Base-by-base conservation (phyloP, 2,113 vertebrate species). In the Ochotona curzoniae region DNA sequence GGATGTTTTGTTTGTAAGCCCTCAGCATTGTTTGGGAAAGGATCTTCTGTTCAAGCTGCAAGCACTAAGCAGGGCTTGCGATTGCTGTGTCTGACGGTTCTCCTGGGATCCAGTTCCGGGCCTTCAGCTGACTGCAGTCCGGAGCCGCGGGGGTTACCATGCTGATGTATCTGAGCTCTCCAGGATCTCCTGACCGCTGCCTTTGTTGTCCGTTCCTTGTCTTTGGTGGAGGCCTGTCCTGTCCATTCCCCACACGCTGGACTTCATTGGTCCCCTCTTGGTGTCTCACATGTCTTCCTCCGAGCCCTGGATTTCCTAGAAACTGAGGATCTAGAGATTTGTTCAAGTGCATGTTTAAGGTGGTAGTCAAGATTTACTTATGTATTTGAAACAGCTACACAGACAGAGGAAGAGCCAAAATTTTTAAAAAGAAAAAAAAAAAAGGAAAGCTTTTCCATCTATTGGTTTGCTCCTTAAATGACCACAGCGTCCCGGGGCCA, bases 1-100 rank as follows among this genome's bases (percentile, higher is more conserved):
- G 44, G 87, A 60, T 30, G 60, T 47, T 89, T 71, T 78, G 83
- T 73, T 73, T 82, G n/a, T 87, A 87, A 90, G 70, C 73, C 32
- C 25, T 63, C 35, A 86, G 21, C 54, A 57, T 89, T 89, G 71
- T 71, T 54, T 83, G 30, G 70, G 25, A 83, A 44, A 76, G 30
- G 51, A 2, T 11, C 12, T 5, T 4, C 28, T 64, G 79, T 67
- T 70, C 5, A 67, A 89, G 82, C 35, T 63, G 38, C 32, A 71
- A 54, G 13, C 80, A 12, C 44, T 44, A 44, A 44, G 38, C 6
- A 44, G 38, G 38, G 38, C 38, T 44, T 44, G 38, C 6, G 38
- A 44, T 44, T 44, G 38, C 38, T 44, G 38, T 44, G 3, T 44
- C 38, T 44, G 38, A 44, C 38, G 38, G 38, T 44, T 44, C 38